Evolutionary conservation across 2,797 vertebrate species (phyloP), one percentile per base, ranked within the genome.

Genomic region (Mus caroli): DNA sequence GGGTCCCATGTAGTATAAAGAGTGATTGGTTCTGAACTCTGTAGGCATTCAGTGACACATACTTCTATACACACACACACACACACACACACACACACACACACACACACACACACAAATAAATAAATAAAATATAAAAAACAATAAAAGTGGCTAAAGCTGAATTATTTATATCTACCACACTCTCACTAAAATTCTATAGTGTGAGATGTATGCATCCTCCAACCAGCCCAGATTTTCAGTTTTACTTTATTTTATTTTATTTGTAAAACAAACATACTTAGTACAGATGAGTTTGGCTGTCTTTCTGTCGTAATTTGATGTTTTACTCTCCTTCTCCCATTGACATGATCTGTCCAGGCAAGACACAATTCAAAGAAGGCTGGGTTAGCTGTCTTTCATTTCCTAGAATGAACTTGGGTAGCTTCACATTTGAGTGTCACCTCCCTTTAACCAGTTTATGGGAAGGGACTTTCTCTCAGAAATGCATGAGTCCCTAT

Each of bases 391-490:
- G 71, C 73, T 94, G 31, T 0, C 31, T 40, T 85, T 82, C 40
- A 2, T 58, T 85, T 85, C 82, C 4, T 88, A 83, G 46, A 79
- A 89, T 22, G 6, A 69, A 75, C 34, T 90, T 92, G 10, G 77
- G 20, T 69, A 91, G 40, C 5, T 95, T 94, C 50, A 84, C 17
- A 46, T 83, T 89, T 94, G 60, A 90, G 62, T 84, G 85, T 85
- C 73, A 97, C 73, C 56, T 78, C 62, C 19, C 94, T 96, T 97
- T 80, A 78, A 67, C 86, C 37, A 67, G 76, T n/a, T 22, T 40
- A 43, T 83, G n/a, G 71, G 77, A 95, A 94, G 31, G 46, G 34
- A 78, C 43, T 87, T 80, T 88, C 46, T 92, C 37, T 94, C 58
- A 67, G 58, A 92, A 92, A 94, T 94, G 20, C 64, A 58, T 37